Percentiles rank a stretch among this genome's conserved stretches.
Conservation (phyloP, 2,888 invertebrate genomes). For the Apamea epomidion region DNA sequence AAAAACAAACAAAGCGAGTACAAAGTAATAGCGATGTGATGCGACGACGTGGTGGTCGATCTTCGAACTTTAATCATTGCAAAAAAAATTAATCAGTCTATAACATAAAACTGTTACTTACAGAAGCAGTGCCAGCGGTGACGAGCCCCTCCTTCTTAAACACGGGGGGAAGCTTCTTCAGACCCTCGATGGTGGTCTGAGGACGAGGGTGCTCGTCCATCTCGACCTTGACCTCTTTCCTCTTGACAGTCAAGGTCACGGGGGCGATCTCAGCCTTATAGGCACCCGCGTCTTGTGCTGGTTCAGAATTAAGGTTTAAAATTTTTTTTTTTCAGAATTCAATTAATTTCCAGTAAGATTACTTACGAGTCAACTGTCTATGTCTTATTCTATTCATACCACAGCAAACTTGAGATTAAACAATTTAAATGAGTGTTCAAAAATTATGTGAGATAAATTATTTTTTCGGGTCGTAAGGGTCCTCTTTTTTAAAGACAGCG, state of each 20-base stretch:
- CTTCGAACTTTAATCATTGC: neutral
- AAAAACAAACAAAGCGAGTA: too few species aligned
- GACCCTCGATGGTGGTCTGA: slow-evolving; percentile 95
- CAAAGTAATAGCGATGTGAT: too few species aligned
- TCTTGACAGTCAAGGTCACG: slow-evolving; percentile 95
- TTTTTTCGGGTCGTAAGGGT: neutral
- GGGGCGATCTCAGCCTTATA: slow-evolving; percentile 98
- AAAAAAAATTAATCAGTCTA: neutral
- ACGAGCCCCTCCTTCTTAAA: slow-evolving; percentile 99
- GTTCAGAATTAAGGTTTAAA: neutral
- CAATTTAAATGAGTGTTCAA: neutral
- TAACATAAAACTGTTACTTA: slow-evolving; percentile 82
- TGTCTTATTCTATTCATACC: neutral
- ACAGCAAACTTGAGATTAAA: neutral
- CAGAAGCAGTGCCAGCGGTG: slow-evolving; percentile 98
- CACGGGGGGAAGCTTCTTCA: slow-evolving; percentile 96
- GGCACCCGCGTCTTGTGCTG: slow-evolving; percentile 96
- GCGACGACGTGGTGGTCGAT: too few species aligned
- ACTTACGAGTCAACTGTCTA: neutral
- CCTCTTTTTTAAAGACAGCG: neutral
- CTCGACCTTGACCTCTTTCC: slow-evolving; percentile 94
- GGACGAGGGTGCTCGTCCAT: slow-evolving; percentile 98
- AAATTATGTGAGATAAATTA: neutral
- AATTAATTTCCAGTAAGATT: neutral
- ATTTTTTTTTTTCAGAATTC: neutral